A percentile compares a stretch with the other conserved stretches of the same genome.
phyloP scores from a whole-genome alignment of 35 echinoderm and acorn worm genomes.

The Lytechinus pictus region DNA sequence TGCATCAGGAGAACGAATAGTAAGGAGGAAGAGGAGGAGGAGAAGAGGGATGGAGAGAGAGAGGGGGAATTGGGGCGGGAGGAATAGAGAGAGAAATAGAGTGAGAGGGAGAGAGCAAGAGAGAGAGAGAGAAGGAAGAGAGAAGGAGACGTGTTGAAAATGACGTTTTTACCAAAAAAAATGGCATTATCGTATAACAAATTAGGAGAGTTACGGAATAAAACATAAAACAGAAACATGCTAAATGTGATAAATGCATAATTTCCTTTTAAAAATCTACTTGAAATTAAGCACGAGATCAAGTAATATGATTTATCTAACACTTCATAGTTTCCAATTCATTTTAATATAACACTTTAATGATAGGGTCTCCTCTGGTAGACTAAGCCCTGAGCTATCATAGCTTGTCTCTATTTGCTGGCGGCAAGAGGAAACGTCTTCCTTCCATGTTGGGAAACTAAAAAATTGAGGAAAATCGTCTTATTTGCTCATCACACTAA shows the following conservation, averaged over 20 bases:
- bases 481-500: constrained; percentile 42
- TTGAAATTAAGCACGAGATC: neutral
- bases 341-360: neutral
- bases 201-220: too few relatives aligned
- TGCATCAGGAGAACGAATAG: neutral
- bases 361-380: neutral
- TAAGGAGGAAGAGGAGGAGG: neutral
- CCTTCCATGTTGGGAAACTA: neutral
- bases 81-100: neutral
- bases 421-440: neutral
- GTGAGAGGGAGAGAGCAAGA: too few relatives aligned
- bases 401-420: neutral
- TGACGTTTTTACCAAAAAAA: too few relatives aligned
- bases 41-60: neutral
- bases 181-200: too few relatives aligned
- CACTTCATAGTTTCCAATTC: too few relatives aligned
- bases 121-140: too few relatives aligned
- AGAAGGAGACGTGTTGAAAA: too few relatives aligned
- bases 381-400: neutral
- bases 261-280: neutral
- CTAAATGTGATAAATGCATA: neutral
- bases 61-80: neutral
- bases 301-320: too few relatives aligned
- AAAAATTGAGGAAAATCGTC: neutral
- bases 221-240: neutral